Conservation (phyloP, 1,140 invertebrate genomes). For the Penaeus indicus region DNA sequence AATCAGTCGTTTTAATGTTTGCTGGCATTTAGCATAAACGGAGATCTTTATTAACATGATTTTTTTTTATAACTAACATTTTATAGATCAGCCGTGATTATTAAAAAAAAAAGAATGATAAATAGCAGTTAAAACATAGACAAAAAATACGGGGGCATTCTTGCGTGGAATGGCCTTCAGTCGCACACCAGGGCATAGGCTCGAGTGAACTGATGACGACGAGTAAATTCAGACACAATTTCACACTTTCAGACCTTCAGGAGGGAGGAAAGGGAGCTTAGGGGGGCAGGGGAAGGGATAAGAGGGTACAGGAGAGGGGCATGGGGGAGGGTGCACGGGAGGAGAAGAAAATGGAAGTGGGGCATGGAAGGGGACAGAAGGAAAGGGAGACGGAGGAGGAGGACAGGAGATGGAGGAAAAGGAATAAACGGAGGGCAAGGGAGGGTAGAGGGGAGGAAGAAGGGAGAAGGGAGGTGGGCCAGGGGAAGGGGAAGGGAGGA, state of each 20-base stretch:
- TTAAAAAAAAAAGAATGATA: no score
- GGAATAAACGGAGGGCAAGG: constrained; percentile 1
- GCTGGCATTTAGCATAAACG: constrained; percentile 1
- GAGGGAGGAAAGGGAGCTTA: no score
- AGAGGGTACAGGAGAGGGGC: not conserved
- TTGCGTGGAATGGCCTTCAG: no score
- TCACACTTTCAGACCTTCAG: no score
- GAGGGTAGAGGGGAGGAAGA: not conserved
- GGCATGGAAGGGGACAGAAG: not conserved
- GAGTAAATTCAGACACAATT: no score
- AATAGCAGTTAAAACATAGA: no score
- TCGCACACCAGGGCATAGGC: no score
- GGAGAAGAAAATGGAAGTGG: not conserved
- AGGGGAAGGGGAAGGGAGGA: not conserved
- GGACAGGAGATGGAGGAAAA: not conserved
- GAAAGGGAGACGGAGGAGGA: not conserved
- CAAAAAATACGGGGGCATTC: no score
- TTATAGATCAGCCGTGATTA: no score
- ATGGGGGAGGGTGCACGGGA: no score
- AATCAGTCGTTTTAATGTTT: not conserved
- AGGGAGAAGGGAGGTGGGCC: not conserved
- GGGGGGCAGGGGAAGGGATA: not conserved
- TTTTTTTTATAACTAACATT: no score
- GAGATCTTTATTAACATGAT: not conserved
- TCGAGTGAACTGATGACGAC: no score